These are phyloP conservation scores for Drosophila littoralis DNA, from an alignment of 1,140 invertebrate species.

Conservation along the genomic window DNA sequence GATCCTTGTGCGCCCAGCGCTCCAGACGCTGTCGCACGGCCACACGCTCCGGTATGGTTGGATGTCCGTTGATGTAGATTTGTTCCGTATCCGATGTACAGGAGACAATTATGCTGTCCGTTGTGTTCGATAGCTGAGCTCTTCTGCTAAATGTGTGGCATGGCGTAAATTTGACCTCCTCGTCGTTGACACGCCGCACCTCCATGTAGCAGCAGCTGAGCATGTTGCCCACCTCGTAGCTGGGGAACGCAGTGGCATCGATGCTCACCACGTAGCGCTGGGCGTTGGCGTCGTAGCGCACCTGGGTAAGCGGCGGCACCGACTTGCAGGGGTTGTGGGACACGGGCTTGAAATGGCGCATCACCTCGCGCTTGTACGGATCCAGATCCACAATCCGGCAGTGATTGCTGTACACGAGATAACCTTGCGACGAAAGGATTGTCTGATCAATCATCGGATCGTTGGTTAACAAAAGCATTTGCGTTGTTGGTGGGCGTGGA, in stretches of 20 bases:
- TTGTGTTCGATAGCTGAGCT: slow-evolving; percentile 73
- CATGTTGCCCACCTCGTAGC: slow-evolving; percentile 60
- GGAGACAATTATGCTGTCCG: slow-evolving; percentile 85
- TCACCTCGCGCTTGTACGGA: slow-evolving; percentile 88
- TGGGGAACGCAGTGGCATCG: slow-evolving; percentile 65
- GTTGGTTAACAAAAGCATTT: no score
- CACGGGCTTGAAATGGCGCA: slow-evolving; percentile 86
- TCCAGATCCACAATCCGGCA: slow-evolving; percentile 89
- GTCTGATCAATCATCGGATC: slow-evolving; percentile 21
- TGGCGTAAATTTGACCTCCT: slow-evolving; percentile 57
- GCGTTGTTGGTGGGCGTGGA: background rate
- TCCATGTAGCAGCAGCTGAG: slow-evolving; percentile 86
- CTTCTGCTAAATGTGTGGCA: slow-evolving; percentile 82
- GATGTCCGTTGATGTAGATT: slow-evolving; percentile 78
- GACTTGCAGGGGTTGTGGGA: slow-evolving; percentile 86
- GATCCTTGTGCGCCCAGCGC: slow-evolving; percentile 27
- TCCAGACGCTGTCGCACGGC: slow-evolving; percentile 58
- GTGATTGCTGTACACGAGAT: slow-evolving; percentile 88
- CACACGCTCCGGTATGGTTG: slow-evolving; percentile 65
- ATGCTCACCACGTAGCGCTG: slow-evolving; percentile 69
- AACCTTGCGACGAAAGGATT: slow-evolving; percentile 83
- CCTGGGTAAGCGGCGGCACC: slow-evolving; percentile 84
- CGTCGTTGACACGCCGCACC: slow-evolving; percentile 81
- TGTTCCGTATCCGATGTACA: slow-evolving; percentile 71
- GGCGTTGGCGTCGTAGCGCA: slow-evolving; percentile 70